These are phyloP conservation scores for Achatina immaculata DNA, from an alignment of 1,140 invertebrate genomes.

Conservation along the genomic window DNA sequence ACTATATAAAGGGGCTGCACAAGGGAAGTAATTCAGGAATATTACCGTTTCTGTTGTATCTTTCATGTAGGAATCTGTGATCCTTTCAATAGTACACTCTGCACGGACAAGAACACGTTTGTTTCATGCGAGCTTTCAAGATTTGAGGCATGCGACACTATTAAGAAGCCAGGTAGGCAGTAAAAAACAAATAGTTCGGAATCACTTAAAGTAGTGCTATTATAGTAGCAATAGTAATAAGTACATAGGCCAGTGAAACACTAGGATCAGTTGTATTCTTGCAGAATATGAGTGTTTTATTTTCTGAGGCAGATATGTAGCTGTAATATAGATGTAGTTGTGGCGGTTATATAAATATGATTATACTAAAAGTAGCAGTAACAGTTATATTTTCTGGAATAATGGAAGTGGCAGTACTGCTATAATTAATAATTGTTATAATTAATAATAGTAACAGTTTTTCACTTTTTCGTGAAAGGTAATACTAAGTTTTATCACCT, in stretches of 20 bases:
- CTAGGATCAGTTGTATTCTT: neutral
- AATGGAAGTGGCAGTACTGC: no score
- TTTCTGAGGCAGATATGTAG: no score
- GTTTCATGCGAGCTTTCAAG: constrained; percentile 33
- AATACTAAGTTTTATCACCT: neutral
- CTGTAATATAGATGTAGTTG: no score
- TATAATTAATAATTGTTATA: no score
- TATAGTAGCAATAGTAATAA: neutral
- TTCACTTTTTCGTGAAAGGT: neutral
- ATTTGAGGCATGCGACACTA: constrained; percentile 29
- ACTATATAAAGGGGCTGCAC: no score
- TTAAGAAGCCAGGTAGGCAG: constrained; percentile 3
- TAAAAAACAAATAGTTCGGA: neutral
- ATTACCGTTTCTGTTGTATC: no score
- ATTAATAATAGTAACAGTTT: neutral
- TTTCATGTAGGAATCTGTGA: constrained; percentile 48
- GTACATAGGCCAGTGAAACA: neutral
- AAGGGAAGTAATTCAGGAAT: no score
- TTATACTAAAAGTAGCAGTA: no score
- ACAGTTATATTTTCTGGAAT: no score
- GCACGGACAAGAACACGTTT: constrained; percentile 27
- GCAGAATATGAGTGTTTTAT: neutral
- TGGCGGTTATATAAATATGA: no score
- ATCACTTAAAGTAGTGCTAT: neutral
- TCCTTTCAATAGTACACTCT: constrained; percentile 31